Base-by-base conservation (phyloP, 2,797 vertebrate species). In the Ctenochaetus hawaiiensis region DNA sequence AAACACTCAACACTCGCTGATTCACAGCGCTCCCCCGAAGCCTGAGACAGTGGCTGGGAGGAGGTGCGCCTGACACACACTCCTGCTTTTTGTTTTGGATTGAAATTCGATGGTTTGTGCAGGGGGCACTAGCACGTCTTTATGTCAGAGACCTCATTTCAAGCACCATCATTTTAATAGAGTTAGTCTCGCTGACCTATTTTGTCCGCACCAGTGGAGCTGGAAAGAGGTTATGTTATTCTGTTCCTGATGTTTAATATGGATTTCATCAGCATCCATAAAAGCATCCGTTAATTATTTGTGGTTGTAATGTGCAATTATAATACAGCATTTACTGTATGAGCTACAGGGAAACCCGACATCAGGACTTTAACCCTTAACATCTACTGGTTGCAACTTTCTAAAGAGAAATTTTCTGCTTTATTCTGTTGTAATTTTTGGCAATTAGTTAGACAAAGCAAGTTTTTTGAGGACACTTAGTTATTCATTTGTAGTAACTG, bases 11-110 rank as follows among this genome's bases (percentile, higher is more conserved):
- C 69, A 39, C 56, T 57, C 37, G 9, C 53, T 72, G 61, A 54
- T 75, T 88, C 77, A 71, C 49, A 39, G 49, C 10, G 5, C 60
- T 61, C n/a, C 3, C 60, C 52, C 44, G 53, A 58, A 74, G 49
- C 47, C 68, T 17, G 30, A 45, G 45, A 34, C 5, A 61, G 23
- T 18, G 11, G n/a, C 52, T 18, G n/a, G 2, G 56, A 41, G 30
- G 49, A 75, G 49, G 47, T 23, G 10, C 53, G 30, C 30, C 30
- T 30, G 6, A 34, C 30, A 34, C 30, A 34, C 30, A 34, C 30
- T 34, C 30, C 6, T 34, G 30, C 30, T 34, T 34, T 34, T 34
- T 34, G 30, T 34, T 34, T 34, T 34, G 30, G 30, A 34, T 34
- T 34, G 30, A 34, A 34, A 34, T 34, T 34, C 5, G 30, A 34